Conservation (phyloP, 2,888 invertebrate species). For the Dicranocentrus wangi region DNA sequence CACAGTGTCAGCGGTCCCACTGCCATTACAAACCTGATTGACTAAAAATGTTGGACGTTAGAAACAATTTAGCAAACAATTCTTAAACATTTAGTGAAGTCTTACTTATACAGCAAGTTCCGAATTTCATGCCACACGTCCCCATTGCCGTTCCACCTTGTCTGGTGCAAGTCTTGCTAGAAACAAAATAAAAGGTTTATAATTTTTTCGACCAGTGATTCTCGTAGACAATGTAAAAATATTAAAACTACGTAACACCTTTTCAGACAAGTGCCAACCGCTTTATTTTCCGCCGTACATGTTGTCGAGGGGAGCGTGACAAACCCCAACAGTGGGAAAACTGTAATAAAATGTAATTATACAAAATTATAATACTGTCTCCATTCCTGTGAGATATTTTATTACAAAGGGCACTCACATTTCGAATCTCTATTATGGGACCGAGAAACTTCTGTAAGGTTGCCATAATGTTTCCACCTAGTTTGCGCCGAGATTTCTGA, state of each 20-base stretch:
- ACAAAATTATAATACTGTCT: not conserved
- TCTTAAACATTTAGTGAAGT: too few relatives aligned
- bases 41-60: too few relatives aligned
- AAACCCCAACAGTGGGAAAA: constrained; percentile 57
- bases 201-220: not conserved
- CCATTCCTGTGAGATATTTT: not conserved
- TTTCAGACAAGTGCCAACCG: constrained; percentile 59
- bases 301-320: constrained; percentile 53
- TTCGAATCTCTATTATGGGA: constrained; percentile 4
- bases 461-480: constrained; percentile 25
- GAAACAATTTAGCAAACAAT: too few relatives aligned
- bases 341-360: not conserved
- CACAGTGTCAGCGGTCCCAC: constrained; percentile 50
- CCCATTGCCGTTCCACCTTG: constrained; percentile 52
- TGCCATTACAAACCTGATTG: constrained; percentile 53
- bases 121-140: constrained; percentile 64
- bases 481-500: constrained; percentile 5
- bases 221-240: not conserved
- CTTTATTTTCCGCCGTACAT: constrained; percentile 47
- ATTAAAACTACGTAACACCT: constrained; percentile 42
- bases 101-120: constrained; percentile 69
- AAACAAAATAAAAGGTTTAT: not conserved
- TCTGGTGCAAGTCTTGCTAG: constrained; percentile 45
- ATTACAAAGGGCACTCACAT: constrained; percentile 8
- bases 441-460: not conserved